Base-by-base conservation (phyloP, 2,113 vertebrate genomes). In the Gambusia affinis region DNA sequence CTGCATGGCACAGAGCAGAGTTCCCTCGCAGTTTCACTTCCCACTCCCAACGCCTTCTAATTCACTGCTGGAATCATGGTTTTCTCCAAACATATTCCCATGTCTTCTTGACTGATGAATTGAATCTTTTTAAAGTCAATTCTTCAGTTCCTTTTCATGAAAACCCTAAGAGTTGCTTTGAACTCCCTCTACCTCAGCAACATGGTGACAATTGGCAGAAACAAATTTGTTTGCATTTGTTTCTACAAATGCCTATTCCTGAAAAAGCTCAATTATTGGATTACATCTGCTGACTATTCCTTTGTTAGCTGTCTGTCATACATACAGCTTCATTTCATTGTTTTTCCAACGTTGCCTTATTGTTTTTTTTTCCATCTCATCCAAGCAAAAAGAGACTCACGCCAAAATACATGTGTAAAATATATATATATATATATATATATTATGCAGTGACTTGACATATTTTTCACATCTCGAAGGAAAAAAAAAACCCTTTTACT, bases 61-160 rank as follows among this genome's bases (percentile, higher is more conserved):
- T 12, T 87, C 19, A 71, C 71, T 85, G 73, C 63, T 73, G 81
- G 67, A 64, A 57, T 78, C 80, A 66, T 62, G 51, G 72, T 80
- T 42, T 42, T 42, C 14, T 42, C 14, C 14, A 15, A 42, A 42
- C 39, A 15, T 42, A 14, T 42, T 42, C 39, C 39, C 39, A 4
- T 15, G 39, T 42, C 14, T 15, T 42, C 39, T 14, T 42, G 39
- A 42, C 39, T 42, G 12, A 42, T 42, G 12, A 14, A 42, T 14
- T 42, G 4, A 12, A 42, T 42, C 10, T 37, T 37, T 42, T 42
- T 14, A 15, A 42, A 42, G 12, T 15, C 3, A 15, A 14, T 42
- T 42, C 4, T 15, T 42, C 14, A 0, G 4, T 15, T 42, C 14
- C 4, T 42, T 15, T 42, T 15, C 3, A 42, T 42, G 39, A 42